Percentiles rank a stretch among this genome's conserved stretches.
These are phyloP conservation scores for Oreochromis tanganicae DNA, from an alignment of 2,113 vertebrate genomes.

Conservation along the genomic window DNA sequence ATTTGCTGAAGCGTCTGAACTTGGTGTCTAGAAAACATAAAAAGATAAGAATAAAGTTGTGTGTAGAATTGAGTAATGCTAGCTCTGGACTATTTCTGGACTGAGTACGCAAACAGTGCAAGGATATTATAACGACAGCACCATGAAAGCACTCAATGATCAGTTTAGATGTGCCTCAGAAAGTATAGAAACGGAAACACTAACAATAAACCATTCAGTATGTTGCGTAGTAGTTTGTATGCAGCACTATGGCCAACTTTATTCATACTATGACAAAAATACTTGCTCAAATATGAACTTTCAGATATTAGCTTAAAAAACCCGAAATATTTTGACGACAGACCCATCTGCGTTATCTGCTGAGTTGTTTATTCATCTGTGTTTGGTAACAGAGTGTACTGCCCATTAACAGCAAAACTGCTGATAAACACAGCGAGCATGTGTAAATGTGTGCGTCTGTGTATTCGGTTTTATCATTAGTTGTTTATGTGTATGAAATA, in stretches of 20 bases:
- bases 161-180: background rate
- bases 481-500: background rate
- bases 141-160: background rate
- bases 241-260: background rate
- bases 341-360: background rate
- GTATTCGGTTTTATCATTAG: background rate
- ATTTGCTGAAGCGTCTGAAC: background rate
- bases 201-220: background rate
- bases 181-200: background rate
- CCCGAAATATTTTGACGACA: background rate
- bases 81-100: background rate
- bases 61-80: background rate
- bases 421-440: background rate
- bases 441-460: background rate
- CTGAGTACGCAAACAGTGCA: background rate
- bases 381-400: slow-evolving; percentile 26
- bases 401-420: slow-evolving; percentile 21
- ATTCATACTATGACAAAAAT: background rate
- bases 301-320: background rate
- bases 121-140: background rate
- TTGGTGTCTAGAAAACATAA: background rate
- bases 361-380: slow-evolving; percentile 48
- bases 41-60: background rate
- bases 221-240: background rate
- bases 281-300: background rate